These are phyloP conservation scores for Microdon myrmicae DNA, from an alignment of 2,888 invertebrate species.

Conservation along the genomic window DNA sequence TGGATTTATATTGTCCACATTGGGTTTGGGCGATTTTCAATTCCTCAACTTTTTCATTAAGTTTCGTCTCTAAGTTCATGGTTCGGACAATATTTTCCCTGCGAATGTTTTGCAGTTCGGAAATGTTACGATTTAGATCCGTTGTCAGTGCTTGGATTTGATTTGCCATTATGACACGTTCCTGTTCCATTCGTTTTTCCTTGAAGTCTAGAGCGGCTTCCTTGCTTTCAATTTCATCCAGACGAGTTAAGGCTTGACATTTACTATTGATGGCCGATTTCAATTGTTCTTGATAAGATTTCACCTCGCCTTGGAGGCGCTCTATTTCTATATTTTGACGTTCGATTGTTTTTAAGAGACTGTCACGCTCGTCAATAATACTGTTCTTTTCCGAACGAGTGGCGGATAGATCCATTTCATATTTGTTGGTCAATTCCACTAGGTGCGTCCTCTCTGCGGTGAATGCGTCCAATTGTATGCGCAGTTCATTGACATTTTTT, in stretches of 20 bases:
- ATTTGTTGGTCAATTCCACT: slow-evolving; percentile 72
- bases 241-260: slow-evolving; percentile 82
- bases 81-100: slow-evolving; percentile 76
- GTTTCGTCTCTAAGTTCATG: slow-evolving; percentile 78
- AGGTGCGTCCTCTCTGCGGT: slow-evolving; percentile 74
- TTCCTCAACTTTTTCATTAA: slow-evolving; percentile 84
- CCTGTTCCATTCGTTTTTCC: slow-evolving; percentile 86
- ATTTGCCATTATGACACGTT: slow-evolving; percentile 78
- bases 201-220: slow-evolving; percentile 82
- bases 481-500: slow-evolving; percentile 73
- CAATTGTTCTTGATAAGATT: slow-evolving; percentile 78
- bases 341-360: slow-evolving; percentile 76
- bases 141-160: slow-evolving; percentile 82
- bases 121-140: slow-evolving; percentile 81
- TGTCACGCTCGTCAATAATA: slow-evolving; percentile 80
- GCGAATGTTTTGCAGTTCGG: slow-evolving; percentile 80
- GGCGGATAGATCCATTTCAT: slow-evolving; percentile 75
- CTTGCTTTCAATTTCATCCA: slow-evolving; percentile 84
- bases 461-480: slow-evolving; percentile 72
- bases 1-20: slow-evolving; percentile 75
- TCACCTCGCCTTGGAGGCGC: slow-evolving; percentile 76
- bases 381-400: slow-evolving; percentile 77
- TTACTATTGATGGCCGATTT: slow-evolving; percentile 81
- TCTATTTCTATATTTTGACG: slow-evolving; percentile 79
- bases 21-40: slow-evolving; percentile 77